Evolutionary conservation across 2,888 invertebrate genomes (phyloP).

Genomic region (Teleogryllus oceanicus): DNA sequence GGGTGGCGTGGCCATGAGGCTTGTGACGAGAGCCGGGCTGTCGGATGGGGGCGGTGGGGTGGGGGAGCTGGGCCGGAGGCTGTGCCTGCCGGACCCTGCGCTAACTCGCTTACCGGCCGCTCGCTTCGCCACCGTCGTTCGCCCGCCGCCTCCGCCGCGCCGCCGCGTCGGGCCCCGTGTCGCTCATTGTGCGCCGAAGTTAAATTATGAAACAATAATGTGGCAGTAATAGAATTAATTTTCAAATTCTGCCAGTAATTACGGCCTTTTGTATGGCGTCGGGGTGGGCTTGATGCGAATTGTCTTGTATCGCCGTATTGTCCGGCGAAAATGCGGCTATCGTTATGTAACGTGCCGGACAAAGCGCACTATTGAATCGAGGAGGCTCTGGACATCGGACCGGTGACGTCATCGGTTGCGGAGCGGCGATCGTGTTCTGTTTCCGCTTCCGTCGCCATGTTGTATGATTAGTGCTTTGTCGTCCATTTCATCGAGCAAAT

Average conservation of each 20-base stretch:
- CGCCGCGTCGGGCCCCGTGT: neutral
- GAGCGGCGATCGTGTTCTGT: no score
- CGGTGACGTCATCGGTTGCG: no score
- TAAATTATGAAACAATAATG: conserved; percentile 18
- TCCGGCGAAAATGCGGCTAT: neutral
- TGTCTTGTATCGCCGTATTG: neutral
- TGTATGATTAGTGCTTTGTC: no score
- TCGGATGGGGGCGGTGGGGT: no score
- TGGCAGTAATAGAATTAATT: conserved; percentile 18
- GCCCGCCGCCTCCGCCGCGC: neutral
- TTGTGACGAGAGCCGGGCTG: no score
- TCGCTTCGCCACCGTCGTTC: neutral
- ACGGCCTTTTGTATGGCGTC: neutral
- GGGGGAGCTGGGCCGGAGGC: neutral
- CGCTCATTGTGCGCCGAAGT: neutral
- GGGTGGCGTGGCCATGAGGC: no score
- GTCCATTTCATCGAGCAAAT: no score
- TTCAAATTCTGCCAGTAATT: conserved; percentile 18
- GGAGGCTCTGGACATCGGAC: neutral
- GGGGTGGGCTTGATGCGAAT: neutral
- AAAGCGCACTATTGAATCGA: neutral
- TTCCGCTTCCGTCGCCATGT: no score
- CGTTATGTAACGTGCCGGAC: neutral
- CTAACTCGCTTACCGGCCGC: neutral
- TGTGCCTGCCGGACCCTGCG: neutral